Evolutionary conservation across 2,888 invertebrate genomes (phyloP), one percentile per base, ranked within the genome.

Genomic region (Chymomyza caudatula): DNA sequence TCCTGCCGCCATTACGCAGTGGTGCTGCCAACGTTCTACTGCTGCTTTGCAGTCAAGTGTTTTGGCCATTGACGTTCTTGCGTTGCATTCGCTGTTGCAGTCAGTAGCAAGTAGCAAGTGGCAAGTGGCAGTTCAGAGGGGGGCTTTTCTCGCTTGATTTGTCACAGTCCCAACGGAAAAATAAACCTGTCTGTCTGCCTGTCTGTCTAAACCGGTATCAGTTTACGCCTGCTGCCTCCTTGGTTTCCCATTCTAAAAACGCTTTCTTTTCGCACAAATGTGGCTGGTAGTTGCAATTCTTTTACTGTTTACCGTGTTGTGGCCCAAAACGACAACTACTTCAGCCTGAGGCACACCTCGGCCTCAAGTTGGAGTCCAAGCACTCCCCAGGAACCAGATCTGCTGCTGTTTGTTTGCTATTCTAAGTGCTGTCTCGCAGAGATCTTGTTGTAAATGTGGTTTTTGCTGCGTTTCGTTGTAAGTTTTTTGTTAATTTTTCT

Each of bases 151-250:
- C 78, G 82, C 82, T 86, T 81, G 86, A 86, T 83, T 83, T 83
- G 82, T 86, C 82, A 84, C 82, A 63, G 61, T 74, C 82, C 82
- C 82, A 84, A 71, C 79, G 86, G 82, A 86, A 75, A 84, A 86
- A 75, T 84, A 85, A 83, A 84, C 86, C 82, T 78, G 82, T 72
- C 72, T 57, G 29, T 3, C 71, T 62, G 55, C 56, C 60, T 52
- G 63, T 65, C 65, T 65, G 61, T 74, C 70, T 71, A 76, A 86
- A 86, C 86, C 86, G 85, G 86, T 86, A 86, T 75, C 73, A 69
- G 73, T 71, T 76, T 65, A 67, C 72, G 60, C 63, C n/a, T n/a
- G 64, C 43, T 25, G 15, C 49, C 51, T n/a, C n/a, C 49, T 61
- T 20, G 29, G 37, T 23, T 13, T 42, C 42, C 53, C 42, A 22